A percentile compares a stretch with the other conserved stretches of the same genome.
These are phyloP conservation scores for Tenthredo distinguenda DNA, from an alignment of 2,888 invertebrate genomes.

Conservation along the genomic window DNA sequence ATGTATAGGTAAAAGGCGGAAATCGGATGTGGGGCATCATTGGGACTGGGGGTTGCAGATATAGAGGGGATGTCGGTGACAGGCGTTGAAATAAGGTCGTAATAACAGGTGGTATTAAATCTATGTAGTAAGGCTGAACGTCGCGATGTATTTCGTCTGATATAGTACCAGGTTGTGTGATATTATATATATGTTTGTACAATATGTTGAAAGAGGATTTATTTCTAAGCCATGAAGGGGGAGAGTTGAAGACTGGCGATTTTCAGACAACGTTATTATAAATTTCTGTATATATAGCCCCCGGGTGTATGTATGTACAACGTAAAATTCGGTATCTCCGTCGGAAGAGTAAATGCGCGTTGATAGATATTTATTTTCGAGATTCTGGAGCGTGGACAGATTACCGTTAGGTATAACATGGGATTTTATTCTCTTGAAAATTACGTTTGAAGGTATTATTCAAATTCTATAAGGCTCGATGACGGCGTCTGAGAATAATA, in stretches of 20 bases:
- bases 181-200: conserved; percentile 7
- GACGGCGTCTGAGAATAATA: conserved; percentile 39
- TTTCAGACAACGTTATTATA: neutral
- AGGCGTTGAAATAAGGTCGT: conserved; percentile 24
- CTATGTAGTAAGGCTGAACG: neutral
- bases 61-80: conserved; percentile 22
- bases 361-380: neutral
- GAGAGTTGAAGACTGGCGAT: neutral
- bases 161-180: neutral
- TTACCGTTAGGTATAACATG: neutral
- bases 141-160: neutral
- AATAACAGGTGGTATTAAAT: conserved; percentile 29
- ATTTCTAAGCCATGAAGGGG: neutral
- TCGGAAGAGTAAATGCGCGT: no score
- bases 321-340: no score
- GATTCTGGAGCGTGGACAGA: neutral
- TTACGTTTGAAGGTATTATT: conserved; percentile 35
- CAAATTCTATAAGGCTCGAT: conserved; percentile 42
- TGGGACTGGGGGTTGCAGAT: neutral
- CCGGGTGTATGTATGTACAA: no score
- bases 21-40: neutral
- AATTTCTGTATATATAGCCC: no score
- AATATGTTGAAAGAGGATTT: neutral
- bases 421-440: conserved; percentile 22
- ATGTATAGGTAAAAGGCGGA: neutral